These are phyloP conservation scores for Rhombomys opimus DNA, from an alignment of 2,113 vertebrate genomes.

Conservation along the genomic window DNA sequence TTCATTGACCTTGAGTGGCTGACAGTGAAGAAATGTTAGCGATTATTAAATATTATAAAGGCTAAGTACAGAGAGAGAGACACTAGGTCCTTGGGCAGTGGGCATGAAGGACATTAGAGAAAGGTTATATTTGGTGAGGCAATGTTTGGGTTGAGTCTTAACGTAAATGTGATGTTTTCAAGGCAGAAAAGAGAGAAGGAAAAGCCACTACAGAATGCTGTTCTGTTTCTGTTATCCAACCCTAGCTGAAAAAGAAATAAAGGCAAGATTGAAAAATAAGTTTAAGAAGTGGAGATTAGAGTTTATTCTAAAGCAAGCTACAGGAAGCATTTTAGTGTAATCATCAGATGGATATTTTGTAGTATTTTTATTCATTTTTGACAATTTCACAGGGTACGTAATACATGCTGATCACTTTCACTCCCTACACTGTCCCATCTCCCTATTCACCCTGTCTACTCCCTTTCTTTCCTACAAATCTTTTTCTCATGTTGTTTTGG, in stretches of 20 bases:
- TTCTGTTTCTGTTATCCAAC: neutral
- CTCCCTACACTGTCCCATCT: neutral
- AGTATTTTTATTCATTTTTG: neutral
- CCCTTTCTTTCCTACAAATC: neutral
- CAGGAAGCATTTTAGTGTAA: neutral
- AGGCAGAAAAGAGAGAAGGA: neutral
- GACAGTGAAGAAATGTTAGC: neutral
- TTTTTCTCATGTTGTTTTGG: neutral
- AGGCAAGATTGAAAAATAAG: neutral
- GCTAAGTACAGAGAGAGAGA: neutral
- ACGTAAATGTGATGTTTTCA: constrained; percentile 20
- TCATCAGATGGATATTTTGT: constrained; percentile 34
- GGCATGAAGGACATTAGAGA: neutral
- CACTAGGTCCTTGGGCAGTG: neutral
- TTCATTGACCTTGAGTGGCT: neutral
- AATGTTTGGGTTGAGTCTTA: neutral
- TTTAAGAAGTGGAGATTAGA: constrained; percentile 25
- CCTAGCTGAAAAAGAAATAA: neutral
- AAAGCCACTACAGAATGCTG: neutral
- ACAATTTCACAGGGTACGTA: neutral
- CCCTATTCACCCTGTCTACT: neutral
- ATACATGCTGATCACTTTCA: neutral
- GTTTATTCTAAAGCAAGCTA: constrained; percentile 34
- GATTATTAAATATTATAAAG: neutral
- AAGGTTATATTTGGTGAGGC: neutral